Percentiles rank a stretch among this genome's conserved stretches.
Conservation (phyloP, 2,888 invertebrate genomes). For the Apodemia duryi region DNA sequence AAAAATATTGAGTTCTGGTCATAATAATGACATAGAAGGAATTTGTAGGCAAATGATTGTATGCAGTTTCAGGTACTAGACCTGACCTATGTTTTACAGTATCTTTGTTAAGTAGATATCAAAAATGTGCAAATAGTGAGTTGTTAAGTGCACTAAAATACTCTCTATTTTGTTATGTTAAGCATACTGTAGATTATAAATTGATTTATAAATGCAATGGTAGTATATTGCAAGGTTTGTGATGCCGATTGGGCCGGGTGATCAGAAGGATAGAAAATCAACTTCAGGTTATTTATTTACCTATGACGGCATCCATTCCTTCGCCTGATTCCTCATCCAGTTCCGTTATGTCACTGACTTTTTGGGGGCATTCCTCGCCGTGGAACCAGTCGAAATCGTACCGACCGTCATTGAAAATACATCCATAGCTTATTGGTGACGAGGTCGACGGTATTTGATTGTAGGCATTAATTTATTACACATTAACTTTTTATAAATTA, state of each 20-base stretch:
- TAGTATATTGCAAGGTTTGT: conserved; percentile 28
- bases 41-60: conserved; percentile 27
- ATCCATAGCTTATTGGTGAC: too few species aligned
- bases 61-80: conserved; percentile 30
- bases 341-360: too few species aligned
- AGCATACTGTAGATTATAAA: conserved; percentile 28
- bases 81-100: conserved; percentile 23
- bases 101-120: conserved; percentile 22
- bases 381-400: too few species aligned
- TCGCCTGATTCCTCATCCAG: too few species aligned
- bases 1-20: conserved; percentile 14
- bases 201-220: conserved; percentile 28
- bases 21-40: conserved; percentile 21
- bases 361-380: too few species aligned
- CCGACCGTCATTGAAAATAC: too few species aligned
- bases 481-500: too few species aligned
- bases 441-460: too few species aligned
- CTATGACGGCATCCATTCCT: too few species aligned
- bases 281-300: conserved; percentile 36
- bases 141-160: conserved; percentile 26
- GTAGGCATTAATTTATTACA: too few species aligned
- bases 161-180: conserved; percentile 36
- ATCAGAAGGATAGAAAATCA: conserved; percentile 33
- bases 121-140: conserved; percentile 15
- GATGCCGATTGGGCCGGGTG: conserved; percentile 37